Base-by-base conservation (phyloP, 2,113 vertebrate genomes). In the Cephalophus harveyi region DNA sequence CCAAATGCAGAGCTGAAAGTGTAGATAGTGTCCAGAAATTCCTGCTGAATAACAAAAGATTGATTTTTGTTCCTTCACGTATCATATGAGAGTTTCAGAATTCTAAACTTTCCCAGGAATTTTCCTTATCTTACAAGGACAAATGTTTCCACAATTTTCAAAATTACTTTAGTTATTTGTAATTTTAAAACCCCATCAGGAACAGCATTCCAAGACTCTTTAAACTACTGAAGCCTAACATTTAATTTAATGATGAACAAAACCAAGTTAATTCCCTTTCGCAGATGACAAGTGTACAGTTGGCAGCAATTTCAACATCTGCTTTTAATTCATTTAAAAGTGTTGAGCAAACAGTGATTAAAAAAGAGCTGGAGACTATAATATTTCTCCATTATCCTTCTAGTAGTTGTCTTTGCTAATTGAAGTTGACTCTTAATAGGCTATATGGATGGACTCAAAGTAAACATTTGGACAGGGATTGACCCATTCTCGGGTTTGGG, bases 321-420 rank as follows among this genome's bases (percentile, higher is more conserved):
- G 96, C 52, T 97, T 97, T 97, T 93, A 96, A 97, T 98, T 83
- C 52, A 79, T 78, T 97, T 97, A 46, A 92, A 96, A 96, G 88
- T 94, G 55, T 91, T 97, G 71, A 96, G 64, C 28, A 96, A 97
- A 95, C 57, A 91, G 89, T 84, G 62, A 79, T 64, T 64, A 23
- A 74, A 85, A 85, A 92, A 87, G 83, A 79, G 23, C 52, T 95
- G 46, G 11, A 76, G 92, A 46, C 43, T 85, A n/a, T 52, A 82
- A 15, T 46, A 59, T 84, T 97, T 96, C 86, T 76, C 62, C 79
- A 62, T 96, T 95, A 89, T 48, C 48, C 43, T 90, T 92, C 76
- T 60, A 92, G 82, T 92, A 64, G n/a, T 59, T 76, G 78, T 76
- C 71, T 62, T 87, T 76, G 48, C 74, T 97, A 87, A 97, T 74